These are phyloP conservation scores for Tolmerus cingulatus DNA, from an alignment of 2,888 invertebrate genomes.

Conservation along the genomic window DNA sequence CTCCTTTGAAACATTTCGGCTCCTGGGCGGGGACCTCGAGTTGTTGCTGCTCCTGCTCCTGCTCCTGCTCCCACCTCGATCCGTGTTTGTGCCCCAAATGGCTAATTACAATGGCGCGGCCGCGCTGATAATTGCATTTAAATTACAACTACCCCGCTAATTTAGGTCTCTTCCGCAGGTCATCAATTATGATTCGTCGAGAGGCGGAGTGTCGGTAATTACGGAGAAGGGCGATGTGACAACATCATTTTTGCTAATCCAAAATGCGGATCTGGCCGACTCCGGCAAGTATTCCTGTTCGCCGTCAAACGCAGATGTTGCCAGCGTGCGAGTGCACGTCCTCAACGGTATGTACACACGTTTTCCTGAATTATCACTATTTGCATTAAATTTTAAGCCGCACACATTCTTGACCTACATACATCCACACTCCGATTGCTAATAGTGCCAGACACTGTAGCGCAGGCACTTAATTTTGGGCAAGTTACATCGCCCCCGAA, in stretches of 20 bases:
- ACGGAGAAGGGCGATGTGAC: slow-evolving; percentile 83
- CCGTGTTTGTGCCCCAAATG: background rate
- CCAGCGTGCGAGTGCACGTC: slow-evolving; percentile 81
- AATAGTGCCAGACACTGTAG: background rate
- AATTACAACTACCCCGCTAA: slow-evolving; percentile 6
- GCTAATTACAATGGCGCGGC: slow-evolving; percentile 18
- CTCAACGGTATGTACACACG: slow-evolving; percentile 73
- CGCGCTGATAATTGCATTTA: slow-evolving; percentile 24
- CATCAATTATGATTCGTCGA: slow-evolving; percentile 80
- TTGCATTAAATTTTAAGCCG: slow-evolving; percentile 41
- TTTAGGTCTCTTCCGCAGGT: slow-evolving; percentile 65
- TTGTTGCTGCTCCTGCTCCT: background rate
- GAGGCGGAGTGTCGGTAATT: slow-evolving; percentile 81
- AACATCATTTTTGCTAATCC: slow-evolving; percentile 79
- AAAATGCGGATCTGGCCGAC: slow-evolving; percentile 77
- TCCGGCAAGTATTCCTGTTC: slow-evolving; percentile 83
- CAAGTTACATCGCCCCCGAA: slow-evolving; percentile 1
- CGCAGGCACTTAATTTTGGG: background rate
- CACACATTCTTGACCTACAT: slow-evolving; percentile 41
- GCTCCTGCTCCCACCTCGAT: background rate
- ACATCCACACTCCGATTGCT: slow-evolving; percentile 20
- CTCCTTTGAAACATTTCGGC: background rate
- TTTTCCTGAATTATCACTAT: slow-evolving; percentile 41
- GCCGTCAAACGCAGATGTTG: slow-evolving; percentile 81
- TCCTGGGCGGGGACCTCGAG: background rate